Percentiles rank a stretch among this genome's conserved stretches.
These are phyloP conservation scores for Bubalus kerabau DNA, from an alignment of 2,113 vertebrate genomes.

Conservation along the genomic window DNA sequence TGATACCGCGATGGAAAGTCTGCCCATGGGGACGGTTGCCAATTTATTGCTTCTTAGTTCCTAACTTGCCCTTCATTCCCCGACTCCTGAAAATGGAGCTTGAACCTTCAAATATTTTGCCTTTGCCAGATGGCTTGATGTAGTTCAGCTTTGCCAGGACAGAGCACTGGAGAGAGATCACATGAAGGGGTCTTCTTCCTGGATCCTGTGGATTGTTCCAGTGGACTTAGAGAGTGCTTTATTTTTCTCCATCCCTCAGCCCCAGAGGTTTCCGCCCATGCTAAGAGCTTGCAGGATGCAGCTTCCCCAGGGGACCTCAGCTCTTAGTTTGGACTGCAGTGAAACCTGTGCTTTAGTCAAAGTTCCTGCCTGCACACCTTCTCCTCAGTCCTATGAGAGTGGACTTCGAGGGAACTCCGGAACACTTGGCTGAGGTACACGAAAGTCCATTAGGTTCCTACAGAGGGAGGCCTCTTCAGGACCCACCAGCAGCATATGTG, in stretches of 20 bases:
- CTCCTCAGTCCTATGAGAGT: background rate
- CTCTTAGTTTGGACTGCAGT: background rate
- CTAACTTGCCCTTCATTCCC: background rate
- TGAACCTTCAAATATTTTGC: background rate
- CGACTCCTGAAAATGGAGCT: background rate
- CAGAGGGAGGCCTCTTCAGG: background rate
- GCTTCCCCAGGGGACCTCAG: background rate
- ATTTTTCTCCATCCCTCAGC: background rate
- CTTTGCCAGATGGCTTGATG: background rate
- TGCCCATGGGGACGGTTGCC: background rate
- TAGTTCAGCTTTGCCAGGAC: background rate
- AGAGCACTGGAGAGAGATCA: background rate
- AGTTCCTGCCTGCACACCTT: background rate
- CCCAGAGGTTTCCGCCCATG: background rate
- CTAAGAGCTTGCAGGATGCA: background rate
- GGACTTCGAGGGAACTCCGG: background rate
- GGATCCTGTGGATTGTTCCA: background rate
- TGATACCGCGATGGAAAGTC: background rate
- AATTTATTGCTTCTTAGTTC: background rate
- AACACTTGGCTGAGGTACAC: background rate
- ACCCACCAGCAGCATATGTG: background rate
- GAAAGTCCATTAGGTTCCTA: background rate
- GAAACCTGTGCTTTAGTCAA: background rate
- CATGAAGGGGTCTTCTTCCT: background rate
- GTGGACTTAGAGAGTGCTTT: background rate